Percentiles rank a stretch among this genome's conserved stretches.
These are phyloP conservation scores for Lophura nycthemera DNA, from an alignment of 2,113 vertebrate species.

Conservation along the genomic window DNA sequence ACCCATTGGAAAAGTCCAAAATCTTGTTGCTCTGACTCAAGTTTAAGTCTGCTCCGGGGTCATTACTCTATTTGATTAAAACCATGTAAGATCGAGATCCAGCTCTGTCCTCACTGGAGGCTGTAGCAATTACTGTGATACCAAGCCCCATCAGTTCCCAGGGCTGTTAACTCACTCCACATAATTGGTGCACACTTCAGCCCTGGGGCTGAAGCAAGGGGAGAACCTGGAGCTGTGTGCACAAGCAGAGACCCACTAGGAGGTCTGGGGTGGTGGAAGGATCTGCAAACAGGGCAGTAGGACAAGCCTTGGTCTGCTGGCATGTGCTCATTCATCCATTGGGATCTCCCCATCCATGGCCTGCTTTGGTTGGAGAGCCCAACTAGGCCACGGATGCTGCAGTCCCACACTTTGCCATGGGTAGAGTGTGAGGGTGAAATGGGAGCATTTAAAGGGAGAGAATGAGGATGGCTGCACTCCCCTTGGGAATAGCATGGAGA, in stretches of 20 bases:
- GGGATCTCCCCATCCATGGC: background rate
- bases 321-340: too few relatives aligned
- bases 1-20: background rate
- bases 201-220: background rate
- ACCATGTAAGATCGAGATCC: background rate
- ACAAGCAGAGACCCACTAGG: background rate
- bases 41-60: background rate
- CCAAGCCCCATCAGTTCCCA: conserved; percentile 1
- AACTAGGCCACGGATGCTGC: background rate
- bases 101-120: background rate
- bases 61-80: background rate
- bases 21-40: background rate
- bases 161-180: conserved; percentile 1
- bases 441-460: background rate
- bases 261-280: background rate
- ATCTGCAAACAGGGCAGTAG: background rate
- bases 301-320: accelerated
- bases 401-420: background rate
- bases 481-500: background rate
- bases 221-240: background rate
- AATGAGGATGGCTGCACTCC: background rate
- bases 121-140: background rate
- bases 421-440: accelerated
- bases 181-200: background rate
- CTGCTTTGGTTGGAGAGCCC: background rate